Conservation (phyloP, 2,888 invertebrate species). For the Tachystola acroxantha region DNA sequence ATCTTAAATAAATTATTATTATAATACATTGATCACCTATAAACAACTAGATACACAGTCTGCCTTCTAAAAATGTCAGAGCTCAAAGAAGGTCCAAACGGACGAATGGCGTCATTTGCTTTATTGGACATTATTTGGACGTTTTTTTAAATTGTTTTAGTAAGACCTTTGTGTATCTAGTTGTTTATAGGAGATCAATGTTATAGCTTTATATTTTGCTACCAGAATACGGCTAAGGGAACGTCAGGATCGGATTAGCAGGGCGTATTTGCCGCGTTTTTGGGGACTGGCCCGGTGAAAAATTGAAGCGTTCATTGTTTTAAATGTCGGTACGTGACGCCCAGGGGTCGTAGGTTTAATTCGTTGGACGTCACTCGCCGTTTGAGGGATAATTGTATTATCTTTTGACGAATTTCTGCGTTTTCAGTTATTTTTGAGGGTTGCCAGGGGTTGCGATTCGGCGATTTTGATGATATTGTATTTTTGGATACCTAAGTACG, state of each 20-base stretch:
- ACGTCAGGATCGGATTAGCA: constrained; percentile 48
- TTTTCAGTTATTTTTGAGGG: constrained; percentile 16
- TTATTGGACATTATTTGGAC: too few relatives aligned
- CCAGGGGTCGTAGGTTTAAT: constrained; percentile 30
- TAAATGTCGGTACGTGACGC: constrained; percentile 64
- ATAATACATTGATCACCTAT: too few relatives aligned
- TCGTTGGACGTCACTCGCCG: constrained; percentile 26
- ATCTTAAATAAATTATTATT: too few relatives aligned
- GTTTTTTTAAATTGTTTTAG: too few relatives aligned
- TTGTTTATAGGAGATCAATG: too few relatives aligned
- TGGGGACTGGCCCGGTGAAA: constrained; percentile 52
- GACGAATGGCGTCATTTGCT: too few relatives aligned
- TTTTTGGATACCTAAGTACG: too few relatives aligned
- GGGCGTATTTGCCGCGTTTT: constrained; percentile 29
- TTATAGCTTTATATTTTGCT: too few relatives aligned
- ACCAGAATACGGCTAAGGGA: constrained; percentile 30
- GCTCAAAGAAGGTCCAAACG: too few relatives aligned
- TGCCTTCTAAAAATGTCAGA: too few relatives aligned
- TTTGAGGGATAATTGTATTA: constrained; percentile 36
- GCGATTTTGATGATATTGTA: neutral
- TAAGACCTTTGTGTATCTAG: too few relatives aligned
- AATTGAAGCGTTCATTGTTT: constrained; percentile 72
- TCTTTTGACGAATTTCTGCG: constrained; percentile 30
- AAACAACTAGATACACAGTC: too few relatives aligned
- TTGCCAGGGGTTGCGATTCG: neutral